phyloP scores from a whole-genome alignment of 64 coral and sea anemone genomes.

The Porites lutea region DNA sequence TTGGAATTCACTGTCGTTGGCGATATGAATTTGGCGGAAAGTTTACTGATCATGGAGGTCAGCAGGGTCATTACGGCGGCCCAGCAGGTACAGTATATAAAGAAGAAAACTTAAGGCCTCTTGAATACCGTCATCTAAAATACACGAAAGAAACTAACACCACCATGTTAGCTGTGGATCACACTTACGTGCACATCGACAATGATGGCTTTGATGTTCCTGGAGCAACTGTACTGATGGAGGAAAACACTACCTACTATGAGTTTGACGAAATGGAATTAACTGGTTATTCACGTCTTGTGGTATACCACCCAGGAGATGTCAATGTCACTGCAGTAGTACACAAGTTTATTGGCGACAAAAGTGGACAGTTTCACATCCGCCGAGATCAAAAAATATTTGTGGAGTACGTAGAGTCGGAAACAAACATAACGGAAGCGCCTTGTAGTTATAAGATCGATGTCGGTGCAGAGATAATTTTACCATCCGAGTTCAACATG shows the following conservation, averaged over 20 bases:
- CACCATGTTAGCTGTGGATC: constrained; percentile 90
- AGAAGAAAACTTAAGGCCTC: constrained; percentile 96
- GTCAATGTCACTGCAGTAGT: constrained; percentile 76
- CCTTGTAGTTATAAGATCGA: constrained; percentile 95
- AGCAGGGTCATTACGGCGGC: constrained; percentile 72
- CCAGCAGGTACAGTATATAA: constrained; percentile 96
- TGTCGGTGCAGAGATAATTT: constrained; percentile 80
- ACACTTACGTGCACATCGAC: constrained; percentile 94
- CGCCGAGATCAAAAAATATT: constrained; percentile 77
- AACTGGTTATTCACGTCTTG: constrained; percentile 84
- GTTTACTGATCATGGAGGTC: constrained; percentile 89
- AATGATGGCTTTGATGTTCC: constrained; percentile 91
- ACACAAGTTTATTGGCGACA: constrained; percentile 96
- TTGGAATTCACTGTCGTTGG: constrained; percentile 96
- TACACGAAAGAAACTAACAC: constrained; percentile 91
- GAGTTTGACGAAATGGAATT: constrained; percentile 99
- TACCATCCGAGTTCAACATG: constrained; percentile 93
- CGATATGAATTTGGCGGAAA: constrained; percentile 89
- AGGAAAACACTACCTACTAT: constrained; percentile 84
- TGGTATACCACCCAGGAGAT: constrained; percentile 91
- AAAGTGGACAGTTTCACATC: constrained; percentile 95
- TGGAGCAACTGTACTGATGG: constrained; percentile 95
- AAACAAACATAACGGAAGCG: constrained; percentile 91
- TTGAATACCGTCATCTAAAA: constrained; percentile 92
- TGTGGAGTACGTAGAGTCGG: constrained; percentile 92